Conservation (phyloP, 2,797 vertebrate species). For the Synaphobranchus kaupii region DNA sequence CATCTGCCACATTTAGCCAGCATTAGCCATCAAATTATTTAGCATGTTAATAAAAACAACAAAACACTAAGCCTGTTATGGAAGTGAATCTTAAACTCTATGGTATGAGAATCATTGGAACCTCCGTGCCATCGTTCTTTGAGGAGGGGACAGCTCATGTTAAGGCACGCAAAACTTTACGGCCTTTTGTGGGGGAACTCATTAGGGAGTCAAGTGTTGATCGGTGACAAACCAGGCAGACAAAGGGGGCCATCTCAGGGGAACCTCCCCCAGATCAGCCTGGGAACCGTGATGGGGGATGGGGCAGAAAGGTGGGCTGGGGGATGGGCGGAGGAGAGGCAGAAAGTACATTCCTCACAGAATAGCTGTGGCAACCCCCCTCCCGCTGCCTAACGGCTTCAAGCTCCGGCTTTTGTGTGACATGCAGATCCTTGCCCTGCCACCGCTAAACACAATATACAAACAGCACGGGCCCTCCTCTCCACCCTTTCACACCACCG, state of each 20-base stretch:
- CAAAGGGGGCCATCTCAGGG: conserved; percentile 42
- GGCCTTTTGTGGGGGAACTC: background rate
- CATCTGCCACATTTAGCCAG: background rate
- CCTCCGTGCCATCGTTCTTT: background rate
- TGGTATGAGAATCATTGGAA: background rate
- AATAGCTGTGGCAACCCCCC: conserved; percentile 48
- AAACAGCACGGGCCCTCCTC: conserved; percentile 45
- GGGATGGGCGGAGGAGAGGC: conserved; percentile 25
- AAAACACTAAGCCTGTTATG: conserved; percentile 10
- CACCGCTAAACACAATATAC: conserved; percentile 51
- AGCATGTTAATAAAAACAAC: background rate
- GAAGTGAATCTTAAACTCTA: background rate
- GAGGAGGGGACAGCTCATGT: background rate
- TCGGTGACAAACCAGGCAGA: conserved; percentile 36
- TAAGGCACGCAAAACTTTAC: conserved; percentile 20
- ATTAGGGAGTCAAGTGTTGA: conserved; percentile 45
- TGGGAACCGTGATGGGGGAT: conserved; percentile 46
- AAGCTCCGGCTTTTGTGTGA: conserved; percentile 29
- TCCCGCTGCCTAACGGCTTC: conserved; percentile 24
- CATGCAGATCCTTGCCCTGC: conserved; percentile 40
- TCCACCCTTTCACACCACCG: conserved; percentile 41
- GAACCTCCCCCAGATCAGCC: conserved; percentile 37
- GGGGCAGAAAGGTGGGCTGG: conserved; percentile 34
- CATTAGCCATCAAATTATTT: conserved; percentile 22
- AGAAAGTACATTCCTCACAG: conserved; percentile 50